Base-by-base conservation (phyloP, 2,113 vertebrate species). In the Syrmaticus mikado region DNA sequence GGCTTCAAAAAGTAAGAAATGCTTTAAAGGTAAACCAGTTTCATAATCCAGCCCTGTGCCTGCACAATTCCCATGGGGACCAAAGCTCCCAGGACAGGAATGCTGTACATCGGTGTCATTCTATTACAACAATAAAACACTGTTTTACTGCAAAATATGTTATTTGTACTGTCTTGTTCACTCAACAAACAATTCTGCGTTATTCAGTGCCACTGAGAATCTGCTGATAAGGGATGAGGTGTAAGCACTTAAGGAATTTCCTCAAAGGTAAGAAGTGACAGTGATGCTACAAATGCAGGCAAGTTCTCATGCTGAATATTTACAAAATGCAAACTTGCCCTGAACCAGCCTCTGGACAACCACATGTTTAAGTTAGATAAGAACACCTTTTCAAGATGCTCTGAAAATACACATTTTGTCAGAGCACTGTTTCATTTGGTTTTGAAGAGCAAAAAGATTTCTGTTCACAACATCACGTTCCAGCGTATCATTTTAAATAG, bases 21-120 rank as follows among this genome's bases (percentile, higher is more conserved):
- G 14, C 43, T 48, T 91, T 77, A 85, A 85, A 67, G 45, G 50
- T 36, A 87, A 92, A 79, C 12, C 12, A 2, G 65, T 61, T 83
- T 43, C 50, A 60, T 86, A 87, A 96, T 77, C 90, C 90, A 90
- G 76, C 57, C 90, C 84, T 83, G 80, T 22, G 60, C 68, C 85
- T 73, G 83, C 40, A 41, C 60, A 82, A 13, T 16, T 82, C 55
- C 55, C 66, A 57, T 43, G 68, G 62, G 65, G 78, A 75, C 17
- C 13, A 40, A 2, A 8, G 53, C 46, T 5, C 27, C 2, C 2
- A 3, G 76, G 60, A 46, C 73, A 86, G 65, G 55, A 77, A 60
- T 5, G 38, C 10, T 18, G 55, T 36, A 50, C n/a, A 11, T 10
- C 2, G 22, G 34, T 73, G 83, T 90, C 87, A 12, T 8, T 36